Percentiles rank a stretch among this genome's conserved stretches.
phyloP scores from a whole-genome alignment of 2,888 invertebrate species.

The Ephialtes manifestator region DNA sequence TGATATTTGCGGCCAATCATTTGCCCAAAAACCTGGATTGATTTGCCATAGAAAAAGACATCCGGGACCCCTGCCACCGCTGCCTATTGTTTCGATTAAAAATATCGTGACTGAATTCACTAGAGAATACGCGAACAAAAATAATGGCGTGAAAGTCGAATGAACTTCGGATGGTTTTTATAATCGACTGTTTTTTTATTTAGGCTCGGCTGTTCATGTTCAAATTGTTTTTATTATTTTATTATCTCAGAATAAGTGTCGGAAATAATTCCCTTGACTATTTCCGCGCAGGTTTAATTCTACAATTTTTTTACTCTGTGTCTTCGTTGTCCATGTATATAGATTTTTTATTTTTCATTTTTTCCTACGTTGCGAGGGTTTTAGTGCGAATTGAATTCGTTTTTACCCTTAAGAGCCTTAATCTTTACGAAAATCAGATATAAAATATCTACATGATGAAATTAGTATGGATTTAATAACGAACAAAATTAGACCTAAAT shows the following conservation, averaged over 20 bases:
- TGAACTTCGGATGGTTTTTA: constrained; percentile 6
- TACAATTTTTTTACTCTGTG: neutral
- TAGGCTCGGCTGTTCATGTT: constrained; percentile 3
- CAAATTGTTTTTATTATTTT: neutral
- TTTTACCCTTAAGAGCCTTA: too few relatives aligned
- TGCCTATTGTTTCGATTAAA: constrained; percentile 78
- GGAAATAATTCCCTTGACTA: neutral
- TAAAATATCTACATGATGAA: neutral
- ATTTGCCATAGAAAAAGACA: constrained; percentile 78
- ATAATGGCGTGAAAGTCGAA: constrained; percentile 33
- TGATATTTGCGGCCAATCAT: constrained; percentile 79
- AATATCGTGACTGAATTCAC: constrained; percentile 77
- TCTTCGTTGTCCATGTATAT: neutral
- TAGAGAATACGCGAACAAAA: constrained; percentile 74
- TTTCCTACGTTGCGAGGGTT: neutral
- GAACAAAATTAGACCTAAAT: neutral
- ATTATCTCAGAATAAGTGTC: neutral
- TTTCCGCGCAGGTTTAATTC: too few relatives aligned
- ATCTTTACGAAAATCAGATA: neutral
- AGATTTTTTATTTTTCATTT: neutral
- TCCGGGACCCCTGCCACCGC: constrained; percentile 77
- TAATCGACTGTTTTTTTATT: neutral
- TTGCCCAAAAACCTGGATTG: constrained; percentile 79
- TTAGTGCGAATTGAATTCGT: too few relatives aligned
- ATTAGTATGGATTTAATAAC: neutral